These are phyloP conservation scores for Hyalella azteca DNA, from an alignment of 2,888 invertebrate species.

Conservation along the genomic window DNA sequence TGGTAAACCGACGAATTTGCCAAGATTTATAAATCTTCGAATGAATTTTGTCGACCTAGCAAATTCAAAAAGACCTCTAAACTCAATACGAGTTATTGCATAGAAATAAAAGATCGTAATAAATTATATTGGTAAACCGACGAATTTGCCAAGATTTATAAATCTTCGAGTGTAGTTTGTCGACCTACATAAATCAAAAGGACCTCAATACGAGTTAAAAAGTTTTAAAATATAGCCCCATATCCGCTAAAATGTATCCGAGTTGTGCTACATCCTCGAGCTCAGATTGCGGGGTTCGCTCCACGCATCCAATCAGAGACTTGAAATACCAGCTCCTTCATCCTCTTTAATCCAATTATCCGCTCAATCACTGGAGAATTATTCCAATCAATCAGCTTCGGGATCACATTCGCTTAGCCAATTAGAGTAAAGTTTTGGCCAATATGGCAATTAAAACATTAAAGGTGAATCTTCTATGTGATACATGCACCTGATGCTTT, in stretches of 20 bases:
- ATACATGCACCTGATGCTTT: not conserved
- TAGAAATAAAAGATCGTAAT: not conserved
- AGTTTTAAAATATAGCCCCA: not conserved
- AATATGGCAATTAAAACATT: not conserved
- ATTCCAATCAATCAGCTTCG: slow-evolving; percentile 11
- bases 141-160: not conserved
- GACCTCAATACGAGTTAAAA: not conserved
- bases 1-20: too few relatives aligned
- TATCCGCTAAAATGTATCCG: not conserved
- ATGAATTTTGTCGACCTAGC: too few relatives aligned
- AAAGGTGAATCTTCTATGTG: not conserved
- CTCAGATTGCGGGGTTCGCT: not conserved
- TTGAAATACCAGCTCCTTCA: not conserved
- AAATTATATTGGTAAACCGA: not conserved
- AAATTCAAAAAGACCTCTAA: too few relatives aligned
- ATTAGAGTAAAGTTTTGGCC: not conserved
- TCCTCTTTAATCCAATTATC: not conserved
- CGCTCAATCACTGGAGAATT: slow-evolving; percentile 8
- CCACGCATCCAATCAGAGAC: not conserved
- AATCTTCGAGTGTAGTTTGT: not conserved
- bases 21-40: too few relatives aligned
- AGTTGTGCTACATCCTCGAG: not conserved
- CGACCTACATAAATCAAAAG: not conserved
- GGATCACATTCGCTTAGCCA: not conserved
- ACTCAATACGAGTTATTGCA: too few relatives aligned